Evolutionary conservation across 2,888 invertebrate genomes (phyloP).

Genomic region (Sympetrum striolatum): DNA sequence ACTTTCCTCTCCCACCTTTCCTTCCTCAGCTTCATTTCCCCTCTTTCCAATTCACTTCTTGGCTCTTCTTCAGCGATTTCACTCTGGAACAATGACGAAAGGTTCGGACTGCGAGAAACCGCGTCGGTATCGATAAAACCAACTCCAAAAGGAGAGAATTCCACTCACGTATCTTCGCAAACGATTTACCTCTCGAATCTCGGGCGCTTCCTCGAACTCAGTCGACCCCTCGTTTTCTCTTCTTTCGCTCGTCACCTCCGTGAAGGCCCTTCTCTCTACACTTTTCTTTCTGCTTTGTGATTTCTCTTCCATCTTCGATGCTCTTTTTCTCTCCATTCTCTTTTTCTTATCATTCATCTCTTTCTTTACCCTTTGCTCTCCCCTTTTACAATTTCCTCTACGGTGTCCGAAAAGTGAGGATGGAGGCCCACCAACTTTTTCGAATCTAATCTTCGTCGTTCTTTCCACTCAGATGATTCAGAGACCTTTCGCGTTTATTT

Average conservation of each 20-base stretch:
- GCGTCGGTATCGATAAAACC: constrained; percentile 16
- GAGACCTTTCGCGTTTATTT: too few species aligned
- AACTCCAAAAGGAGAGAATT: constrained; percentile 3
- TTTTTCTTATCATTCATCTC: not conserved
- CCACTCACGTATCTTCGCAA: constrained; percentile 22
- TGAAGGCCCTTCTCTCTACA: not conserved
- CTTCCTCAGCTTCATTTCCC: too few species aligned
- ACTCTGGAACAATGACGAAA: not conserved
- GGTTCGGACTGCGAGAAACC: not conserved
- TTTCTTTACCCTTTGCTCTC: not conserved
- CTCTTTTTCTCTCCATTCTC: not conserved
- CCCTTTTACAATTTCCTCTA: not conserved
- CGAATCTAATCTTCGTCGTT: not conserved
- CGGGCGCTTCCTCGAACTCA: not conserved
- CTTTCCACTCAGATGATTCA: not conserved
- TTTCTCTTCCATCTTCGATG: not conserved
- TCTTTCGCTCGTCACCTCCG: not conserved
- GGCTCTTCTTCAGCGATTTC: not conserved
- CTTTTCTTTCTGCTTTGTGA: not conserved
- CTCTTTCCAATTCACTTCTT: not conserved
- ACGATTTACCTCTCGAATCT: not conserved
- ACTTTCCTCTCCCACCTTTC: not conserved
- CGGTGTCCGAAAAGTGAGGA: not conserved
- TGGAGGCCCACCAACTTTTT: not conserved
- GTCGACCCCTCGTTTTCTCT: not conserved